Base-by-base conservation (phyloP, 2,888 invertebrate species). In the Creontiades dilutus region DNA sequence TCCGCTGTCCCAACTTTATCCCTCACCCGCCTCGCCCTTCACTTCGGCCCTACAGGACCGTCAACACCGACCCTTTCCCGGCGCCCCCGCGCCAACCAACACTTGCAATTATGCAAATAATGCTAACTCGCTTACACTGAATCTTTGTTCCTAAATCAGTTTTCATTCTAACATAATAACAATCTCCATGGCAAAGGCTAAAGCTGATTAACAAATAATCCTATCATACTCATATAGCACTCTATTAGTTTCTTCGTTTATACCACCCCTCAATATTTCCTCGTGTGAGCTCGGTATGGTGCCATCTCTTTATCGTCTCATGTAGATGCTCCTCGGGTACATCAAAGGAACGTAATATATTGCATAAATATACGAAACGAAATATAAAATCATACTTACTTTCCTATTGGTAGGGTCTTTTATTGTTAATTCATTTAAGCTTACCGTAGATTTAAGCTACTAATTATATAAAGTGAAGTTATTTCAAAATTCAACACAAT, bases 101-200 rank as follows among this genome's bases (percentile, higher is more conserved):
- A 78, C 88, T 88, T 52, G 80, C 80, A 88, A 88, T 88, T 88
- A 88, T 88, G 88, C 88, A 88, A 88, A 88, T 88, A 88, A 37
- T 80, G 28, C 80, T 88, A 88, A 88, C 55, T 88, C 88, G 88
- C 88, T 88, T 88, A 88, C 78, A 23, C 80, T 19, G 88, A 88
- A 88, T 88, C 88, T 88, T 88, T 88, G 88, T 88, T 80, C 88
- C 88, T 80, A 80, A 88, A 88, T 88, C 88, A 80, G 88, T 88
- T 88, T 88, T 88, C 88, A 88, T 88, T 88, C 88, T 88, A 88
- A 88, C 88, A 88, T 55, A 88, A 88, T 88, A 88, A 88, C 88
- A 88, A 88, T 88, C 88, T 88, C 88, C 80, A 88, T 88, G 80
- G 19, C 88, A 88, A 88, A 88, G 88, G 88, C 88, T 88, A 88